phyloP scores from a whole-genome alignment of 2,888 invertebrate species.

The Lepidocyrtinus sp. region DNA sequence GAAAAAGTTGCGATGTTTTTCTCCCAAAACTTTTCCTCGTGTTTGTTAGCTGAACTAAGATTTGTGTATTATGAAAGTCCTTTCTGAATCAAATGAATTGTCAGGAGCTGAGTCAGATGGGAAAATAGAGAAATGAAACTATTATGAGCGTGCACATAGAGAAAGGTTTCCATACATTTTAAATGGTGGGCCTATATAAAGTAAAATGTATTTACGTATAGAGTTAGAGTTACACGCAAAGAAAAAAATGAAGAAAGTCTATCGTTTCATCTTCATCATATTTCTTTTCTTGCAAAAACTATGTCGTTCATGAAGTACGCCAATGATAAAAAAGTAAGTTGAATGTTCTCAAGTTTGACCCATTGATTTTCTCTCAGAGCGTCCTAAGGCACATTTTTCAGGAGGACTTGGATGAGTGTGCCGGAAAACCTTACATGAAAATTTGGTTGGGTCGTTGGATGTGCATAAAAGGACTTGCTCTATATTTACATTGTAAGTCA shows the following conservation, averaged over 20 bases:
- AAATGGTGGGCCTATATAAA: too few relatives aligned
- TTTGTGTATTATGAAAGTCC: background rate
- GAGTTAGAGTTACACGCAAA: too few relatives aligned
- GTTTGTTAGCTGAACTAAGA: background rate
- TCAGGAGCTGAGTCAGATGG: too few relatives aligned
- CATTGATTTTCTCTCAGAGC: background rate
- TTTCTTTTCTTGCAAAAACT: background rate
- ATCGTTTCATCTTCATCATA: background rate
- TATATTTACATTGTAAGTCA: background rate
- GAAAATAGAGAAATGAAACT: too few relatives aligned
- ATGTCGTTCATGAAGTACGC: too few relatives aligned
- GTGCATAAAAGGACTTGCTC: background rate
- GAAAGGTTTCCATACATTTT: too few relatives aligned
- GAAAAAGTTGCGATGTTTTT: slow-evolving; percentile 24
- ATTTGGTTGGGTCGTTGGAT: background rate
- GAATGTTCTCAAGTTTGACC: background rate
- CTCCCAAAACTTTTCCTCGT: slow-evolving; percentile 6
- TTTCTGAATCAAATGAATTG: slow-evolving; percentile 30
- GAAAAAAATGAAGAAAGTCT: too few relatives aligned
- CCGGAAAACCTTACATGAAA: background rate
- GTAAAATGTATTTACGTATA: too few relatives aligned
- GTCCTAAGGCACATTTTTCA: background rate
- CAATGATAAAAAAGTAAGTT: background rate
- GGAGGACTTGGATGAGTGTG: background rate
- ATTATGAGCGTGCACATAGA: too few relatives aligned